phyloP scores from a whole-genome alignment of 1,140 invertebrate genomes.

The Rhyzopertha dominica region DNA sequence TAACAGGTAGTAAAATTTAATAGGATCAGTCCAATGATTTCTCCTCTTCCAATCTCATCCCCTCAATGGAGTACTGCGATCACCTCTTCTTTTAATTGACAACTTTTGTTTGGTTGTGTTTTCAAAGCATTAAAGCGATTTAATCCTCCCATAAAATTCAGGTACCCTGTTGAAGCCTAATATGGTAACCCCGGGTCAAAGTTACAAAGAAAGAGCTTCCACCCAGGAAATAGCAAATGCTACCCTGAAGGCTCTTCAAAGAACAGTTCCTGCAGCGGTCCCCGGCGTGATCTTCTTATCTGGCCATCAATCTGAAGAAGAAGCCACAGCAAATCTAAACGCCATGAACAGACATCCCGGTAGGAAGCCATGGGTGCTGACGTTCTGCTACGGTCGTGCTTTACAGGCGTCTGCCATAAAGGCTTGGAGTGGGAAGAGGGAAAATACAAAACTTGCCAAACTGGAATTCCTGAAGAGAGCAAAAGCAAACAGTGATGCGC shows the following conservation, averaged over 20 bases:
- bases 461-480: conserved; percentile 82
- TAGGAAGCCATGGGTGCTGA: conserved; percentile 87
- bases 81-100: no score
- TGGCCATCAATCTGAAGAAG: conserved; percentile 92
- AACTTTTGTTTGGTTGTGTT: no score
- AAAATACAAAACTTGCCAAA: conserved; percentile 75
- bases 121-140: no score
- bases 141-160: no score
- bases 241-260: no score
- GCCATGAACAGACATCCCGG: conserved; percentile 80
- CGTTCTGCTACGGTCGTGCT: conserved; percentile 92
- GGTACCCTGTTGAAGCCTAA: conserved; percentile 95
- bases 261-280: conserved; percentile 79
- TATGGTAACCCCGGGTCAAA: conserved; percentile 73
- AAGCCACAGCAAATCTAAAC: conserved; percentile 86
- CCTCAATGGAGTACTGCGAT: no score
- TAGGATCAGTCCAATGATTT: no score
- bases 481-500: conserved; percentile 54
- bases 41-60: no score
- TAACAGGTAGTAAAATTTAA: no score
- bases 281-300: conserved; percentile 88
- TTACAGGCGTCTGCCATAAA: conserved; percentile 82
- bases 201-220: conserved; percentile 63
- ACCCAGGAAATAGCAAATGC: no score
- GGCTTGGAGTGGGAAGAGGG: conserved; percentile 84